Percentiles rank a stretch among this genome's conserved stretches.
phyloP scores from a whole-genome alignment of 2,888 invertebrate species.

The Lasioglossum calceatum region DNA sequence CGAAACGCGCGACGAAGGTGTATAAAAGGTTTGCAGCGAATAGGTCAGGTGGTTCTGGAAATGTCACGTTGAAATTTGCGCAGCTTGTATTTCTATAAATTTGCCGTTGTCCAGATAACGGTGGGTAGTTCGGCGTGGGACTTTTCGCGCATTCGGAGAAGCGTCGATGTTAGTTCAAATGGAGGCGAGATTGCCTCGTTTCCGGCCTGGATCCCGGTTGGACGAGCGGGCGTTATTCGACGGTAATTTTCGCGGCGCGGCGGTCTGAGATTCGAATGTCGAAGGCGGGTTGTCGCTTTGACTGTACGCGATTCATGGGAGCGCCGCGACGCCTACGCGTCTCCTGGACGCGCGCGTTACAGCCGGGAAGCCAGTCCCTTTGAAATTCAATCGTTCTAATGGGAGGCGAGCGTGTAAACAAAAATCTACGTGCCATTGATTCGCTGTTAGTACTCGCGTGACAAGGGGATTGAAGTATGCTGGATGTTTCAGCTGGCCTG shows the following conservation, averaged over 20 bases:
- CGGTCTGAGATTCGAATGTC: slow-evolving; percentile 25
- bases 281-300: not conserved
- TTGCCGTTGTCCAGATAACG: not conserved
- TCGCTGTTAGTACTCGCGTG: not conserved
- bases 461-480: not conserved
- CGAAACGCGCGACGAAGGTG: too few relatives aligned
- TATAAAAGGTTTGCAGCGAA: too few relatives aligned
- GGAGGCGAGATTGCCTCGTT: slow-evolving; percentile 25
- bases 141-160: not conserved
- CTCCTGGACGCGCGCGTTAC: too few relatives aligned
- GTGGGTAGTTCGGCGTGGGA: not conserved
- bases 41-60: not conserved
- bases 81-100: not conserved
- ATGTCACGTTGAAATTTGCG: not conserved
- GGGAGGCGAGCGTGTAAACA: slow-evolving; percentile 31
- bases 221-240: not conserved
- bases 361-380: not conserved
- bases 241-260: slow-evolving; percentile 23
- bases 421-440: slow-evolving; percentile 17
- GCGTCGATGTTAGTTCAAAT: not conserved
- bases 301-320: not conserved
- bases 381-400: slow-evolving; percentile 38
- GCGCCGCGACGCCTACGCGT: slow-evolving; percentile 11
- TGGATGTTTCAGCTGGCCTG: not conserved
- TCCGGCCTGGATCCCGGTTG: not conserved